phyloP scores from a whole-genome alignment of 2,113 vertebrate species.

The Cromileptes altivelis region DNA sequence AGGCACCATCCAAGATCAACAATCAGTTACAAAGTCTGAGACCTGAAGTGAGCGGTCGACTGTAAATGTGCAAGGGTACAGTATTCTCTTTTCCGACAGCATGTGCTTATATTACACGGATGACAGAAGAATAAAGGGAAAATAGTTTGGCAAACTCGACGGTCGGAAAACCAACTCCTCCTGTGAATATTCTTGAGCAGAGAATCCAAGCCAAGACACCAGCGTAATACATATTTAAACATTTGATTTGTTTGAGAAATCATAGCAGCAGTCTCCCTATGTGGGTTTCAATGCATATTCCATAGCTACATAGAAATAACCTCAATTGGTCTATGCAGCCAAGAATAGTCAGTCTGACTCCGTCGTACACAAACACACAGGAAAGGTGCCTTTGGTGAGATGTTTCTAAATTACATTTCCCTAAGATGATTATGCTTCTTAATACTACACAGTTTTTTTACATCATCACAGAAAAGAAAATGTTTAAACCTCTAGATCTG shows the following conservation, averaged over 20 bases:
- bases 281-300: constrained; percentile 10
- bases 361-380: background rate
- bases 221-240: constrained; percentile 19
- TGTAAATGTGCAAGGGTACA: constrained; percentile 66
- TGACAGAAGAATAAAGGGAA: background rate
- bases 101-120: constrained; percentile 35
- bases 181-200: background rate
- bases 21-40: constrained; percentile 74
- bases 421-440: background rate
- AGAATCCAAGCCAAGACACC: constrained; percentile 2
- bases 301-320: background rate
- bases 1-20: constrained; percentile 82
- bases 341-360: background rate
- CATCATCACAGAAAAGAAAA: constrained; percentile 6
- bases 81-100: constrained; percentile 19
- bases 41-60: constrained; percentile 73
- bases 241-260: constrained; percentile 32
- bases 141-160: constrained; percentile 19
- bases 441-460: constrained; percentile 10
- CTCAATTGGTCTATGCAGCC: constrained; percentile 14
- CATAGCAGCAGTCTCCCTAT: constrained; percentile 31
- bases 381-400: constrained; percentile 42
- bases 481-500: constrained; percentile 1
- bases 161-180: constrained; percentile 4
- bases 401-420: background rate